These are phyloP conservation scores for Sinhomidia bicolor DNA, from an alignment of 2,888 invertebrate genomes.

Conservation along the genomic window DNA sequence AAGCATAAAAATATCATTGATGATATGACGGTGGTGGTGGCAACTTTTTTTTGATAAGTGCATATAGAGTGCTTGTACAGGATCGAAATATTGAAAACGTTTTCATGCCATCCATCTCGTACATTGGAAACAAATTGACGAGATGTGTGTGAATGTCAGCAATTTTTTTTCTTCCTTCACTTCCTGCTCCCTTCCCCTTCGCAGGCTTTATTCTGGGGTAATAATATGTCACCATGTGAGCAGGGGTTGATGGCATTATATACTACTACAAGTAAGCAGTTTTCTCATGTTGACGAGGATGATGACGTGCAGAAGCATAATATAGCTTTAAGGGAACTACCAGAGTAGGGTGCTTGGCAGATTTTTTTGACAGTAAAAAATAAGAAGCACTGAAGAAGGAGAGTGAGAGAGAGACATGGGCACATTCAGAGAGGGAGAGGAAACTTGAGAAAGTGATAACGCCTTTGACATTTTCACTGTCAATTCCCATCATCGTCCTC, in stretches of 20 bases:
- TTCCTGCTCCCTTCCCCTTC: slow-evolving; percentile 13
- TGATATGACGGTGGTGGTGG: no score
- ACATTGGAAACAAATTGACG: slow-evolving; percentile 8
- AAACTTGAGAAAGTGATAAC: slow-evolving; percentile 40
- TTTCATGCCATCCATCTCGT: background rate
- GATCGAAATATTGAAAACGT: background rate
- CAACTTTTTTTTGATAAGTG: no score
- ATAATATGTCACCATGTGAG: background rate
- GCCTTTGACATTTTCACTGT: slow-evolving; percentile 32
- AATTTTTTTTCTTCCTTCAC: background rate
- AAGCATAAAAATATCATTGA: no score
- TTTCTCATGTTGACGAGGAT: background rate
- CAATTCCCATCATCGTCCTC: slow-evolving; percentile 5
- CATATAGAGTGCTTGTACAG: no score
- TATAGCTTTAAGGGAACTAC: slow-evolving; percentile 1
- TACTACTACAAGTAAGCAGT: background rate
- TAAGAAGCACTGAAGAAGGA: slow-evolving; percentile 2
- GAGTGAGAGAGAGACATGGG: no score
- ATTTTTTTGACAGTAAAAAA: slow-evolving; percentile 46
- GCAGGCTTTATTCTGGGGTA: no score
- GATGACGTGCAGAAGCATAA: background rate
- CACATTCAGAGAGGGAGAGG: background rate
- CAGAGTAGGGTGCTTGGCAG: background rate
- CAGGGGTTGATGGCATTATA: background rate
- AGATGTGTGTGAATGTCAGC: slow-evolving; percentile 22